Evolutionary conservation across 1,140 invertebrate species (phyloP), one percentile per base, ranked within the genome.

Genomic region (Sitodiplosis mosellana): DNA sequence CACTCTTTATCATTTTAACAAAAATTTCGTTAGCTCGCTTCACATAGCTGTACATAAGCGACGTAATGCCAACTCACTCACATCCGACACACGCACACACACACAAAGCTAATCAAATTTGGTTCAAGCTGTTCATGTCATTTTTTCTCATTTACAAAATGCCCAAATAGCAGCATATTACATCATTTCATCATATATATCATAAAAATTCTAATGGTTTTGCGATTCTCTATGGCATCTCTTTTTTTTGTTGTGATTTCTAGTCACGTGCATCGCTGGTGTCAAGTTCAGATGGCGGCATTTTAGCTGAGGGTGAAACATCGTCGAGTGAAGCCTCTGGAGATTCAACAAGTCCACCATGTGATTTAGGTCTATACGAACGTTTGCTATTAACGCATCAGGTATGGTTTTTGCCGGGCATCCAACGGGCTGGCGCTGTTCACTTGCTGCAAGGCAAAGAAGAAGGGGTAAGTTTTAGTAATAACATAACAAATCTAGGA

Each of bases 321-420:
- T 64, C 61, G 27, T 34, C 17, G 2, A 64, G 61, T 52, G 62
- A 64, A 54, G 56, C 61, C 46, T 62, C 59, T 40, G 58, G 53
- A 49, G 60, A 56, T 43, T 60, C 63, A 49, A 57, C 63, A 49
- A 60, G 57, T 38, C 62, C 71, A 45, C 71, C 81, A 44, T 87
- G 83, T 63, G 82, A 84, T 64, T 84, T 92, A 56, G 80, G 81
- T 14, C 66, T 89, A 45, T 68, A 89, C 54, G 90, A 95, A 65
- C 72, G 89, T 38, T 75, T 95, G 48, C 81, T 90, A 53, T 75
- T 87, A 44, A 88, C 85, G 22, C 87, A 93, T 70, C 86, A 89
- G 15, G 87, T 96, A 53, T 95, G 92, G 92, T 94, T 90, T 65
- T 72, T 95, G 33, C 84, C 89, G 1, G 85, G 87, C n/a, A 86